These are phyloP conservation scores for Tachina lurida DNA, from an alignment of 2,888 invertebrate genomes.

Conservation along the genomic window DNA sequence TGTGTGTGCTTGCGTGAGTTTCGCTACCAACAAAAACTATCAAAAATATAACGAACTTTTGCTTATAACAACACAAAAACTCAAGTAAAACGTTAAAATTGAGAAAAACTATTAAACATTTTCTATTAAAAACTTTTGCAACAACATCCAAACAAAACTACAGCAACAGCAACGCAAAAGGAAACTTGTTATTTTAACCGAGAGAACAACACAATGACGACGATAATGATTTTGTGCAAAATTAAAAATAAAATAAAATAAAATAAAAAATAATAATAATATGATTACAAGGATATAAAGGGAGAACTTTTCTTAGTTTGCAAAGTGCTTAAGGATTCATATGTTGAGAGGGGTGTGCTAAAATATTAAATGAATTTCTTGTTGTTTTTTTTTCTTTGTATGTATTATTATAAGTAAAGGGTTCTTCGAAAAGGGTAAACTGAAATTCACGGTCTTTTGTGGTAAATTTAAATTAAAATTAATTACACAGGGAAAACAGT, in stretches of 20 bases:
- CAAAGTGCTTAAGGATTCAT: constrained; percentile 21
- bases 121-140: constrained; percentile 69
- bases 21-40: constrained; percentile 13
- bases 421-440: too few relatives aligned
- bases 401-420: too few relatives aligned
- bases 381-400: too few relatives aligned
- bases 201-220: constrained; percentile 64
- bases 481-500: too few relatives aligned
- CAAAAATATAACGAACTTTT: constrained; percentile 25
- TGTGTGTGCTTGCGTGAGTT: constrained; percentile 2
- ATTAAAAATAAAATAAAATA: constrained; percentile 3
- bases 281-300: constrained; percentile 36
- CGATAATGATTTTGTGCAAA: constrained; percentile 54
- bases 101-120: constrained; percentile 71
- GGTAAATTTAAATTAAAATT: too few relatives aligned
- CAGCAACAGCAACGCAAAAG: constrained; percentile 19
- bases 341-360: too few relatives aligned
- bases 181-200: constrained; percentile 67
- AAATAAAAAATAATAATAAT: constrained; percentile 7
- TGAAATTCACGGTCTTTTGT: too few relatives aligned
- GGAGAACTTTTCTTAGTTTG: constrained; percentile 12
- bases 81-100: constrained; percentile 67
- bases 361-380: neutral
- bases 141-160: constrained; percentile 26
- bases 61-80: constrained; percentile 50